phyloP scores from a whole-genome alignment of 37 sponge, comb jelly and placozoan species.

The Mnemiopsis leidyi region DNA sequence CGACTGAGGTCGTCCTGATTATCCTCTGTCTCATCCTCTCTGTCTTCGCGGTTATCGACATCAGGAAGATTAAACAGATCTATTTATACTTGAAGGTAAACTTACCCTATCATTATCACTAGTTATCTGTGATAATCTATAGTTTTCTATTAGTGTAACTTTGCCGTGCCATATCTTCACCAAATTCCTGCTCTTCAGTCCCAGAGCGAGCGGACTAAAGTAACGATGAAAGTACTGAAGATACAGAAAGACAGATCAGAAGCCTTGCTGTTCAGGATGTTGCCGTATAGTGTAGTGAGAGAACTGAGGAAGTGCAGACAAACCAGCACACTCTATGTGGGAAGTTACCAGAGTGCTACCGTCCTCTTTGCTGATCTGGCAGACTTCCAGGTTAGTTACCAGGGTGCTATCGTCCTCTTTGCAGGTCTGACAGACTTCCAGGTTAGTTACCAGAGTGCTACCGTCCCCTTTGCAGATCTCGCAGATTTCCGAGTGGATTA shows the following conservation, averaged over 20 bases:
- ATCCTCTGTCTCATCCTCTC: conserved; percentile 12
- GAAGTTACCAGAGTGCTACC: conserved; percentile 15
- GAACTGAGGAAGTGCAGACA: conserved; percentile 11
- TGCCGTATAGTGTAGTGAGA: conserved; percentile 10
- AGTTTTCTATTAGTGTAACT: too few species aligned
- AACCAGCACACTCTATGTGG: background rate
- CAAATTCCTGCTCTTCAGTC: too few species aligned
- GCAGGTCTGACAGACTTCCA: conserved; percentile 5
- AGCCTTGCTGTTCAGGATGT: conserved; percentile 20
- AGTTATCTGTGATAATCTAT: too few species aligned
- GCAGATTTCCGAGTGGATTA: background rate
- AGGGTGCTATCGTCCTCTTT: conserved; percentile 4
- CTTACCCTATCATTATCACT: too few species aligned
- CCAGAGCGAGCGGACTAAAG: background rate
- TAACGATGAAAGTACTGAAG: conserved; percentile 17
- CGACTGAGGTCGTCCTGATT: background rate
- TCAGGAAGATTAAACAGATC: conserved; percentile 22
- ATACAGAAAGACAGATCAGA: conserved; percentile 4
- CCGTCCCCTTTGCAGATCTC: background rate
- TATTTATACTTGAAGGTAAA: background rate
- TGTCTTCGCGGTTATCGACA: conserved; percentile 5
- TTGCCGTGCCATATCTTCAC: too few species aligned
- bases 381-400: conserved; percentile 19
- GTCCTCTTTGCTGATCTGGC: conserved; percentile 26
- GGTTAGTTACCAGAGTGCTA: conserved; percentile 22